phyloP scores from a whole-genome alignment of 1,140 invertebrate genomes.

The Ceratoteleas bidentatus region DNA sequence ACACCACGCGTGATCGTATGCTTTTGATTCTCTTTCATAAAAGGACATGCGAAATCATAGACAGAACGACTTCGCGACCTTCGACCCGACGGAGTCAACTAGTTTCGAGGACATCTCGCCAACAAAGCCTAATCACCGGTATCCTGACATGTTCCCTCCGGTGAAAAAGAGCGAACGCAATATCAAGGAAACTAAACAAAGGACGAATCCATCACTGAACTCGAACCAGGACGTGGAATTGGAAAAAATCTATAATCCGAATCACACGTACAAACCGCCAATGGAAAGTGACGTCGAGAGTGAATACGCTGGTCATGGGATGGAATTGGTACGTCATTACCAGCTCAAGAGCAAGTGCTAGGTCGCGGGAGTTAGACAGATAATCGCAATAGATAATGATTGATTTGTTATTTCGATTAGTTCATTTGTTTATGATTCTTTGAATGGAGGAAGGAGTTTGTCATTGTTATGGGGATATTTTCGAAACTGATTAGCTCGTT shows the following conservation, averaged over 20 bases:
- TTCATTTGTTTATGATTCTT: no score
- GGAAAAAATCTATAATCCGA: constrained; percentile 54
- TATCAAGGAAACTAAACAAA: constrained; percentile 41
- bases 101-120: constrained; percentile 39
- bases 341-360: no score
- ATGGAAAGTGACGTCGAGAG: constrained; percentile 58
- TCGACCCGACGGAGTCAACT: constrained; percentile 38
- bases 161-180: constrained; percentile 60
- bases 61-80: constrained; percentile 45
- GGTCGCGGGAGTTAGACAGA: no score
- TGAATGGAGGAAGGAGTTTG: no score
- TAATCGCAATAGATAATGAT: no score
- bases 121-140: constrained; percentile 51
- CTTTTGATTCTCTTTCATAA: constrained; percentile 39
- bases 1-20: constrained; percentile 17
- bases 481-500: no score
- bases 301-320: constrained; percentile 75
- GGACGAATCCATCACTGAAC: constrained; percentile 21
- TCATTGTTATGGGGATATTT: no score
- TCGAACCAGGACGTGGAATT: constrained; percentile 14
- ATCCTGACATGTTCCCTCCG: constrained; percentile 29
- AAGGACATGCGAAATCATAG: constrained; percentile 45
- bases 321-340: constrained; percentile 73
- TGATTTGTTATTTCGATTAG: no score
- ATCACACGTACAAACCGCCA: constrained; percentile 64